Conservation (phyloP, 2,797 vertebrate genomes). For the Macrochelys suwanniensis region DNA sequence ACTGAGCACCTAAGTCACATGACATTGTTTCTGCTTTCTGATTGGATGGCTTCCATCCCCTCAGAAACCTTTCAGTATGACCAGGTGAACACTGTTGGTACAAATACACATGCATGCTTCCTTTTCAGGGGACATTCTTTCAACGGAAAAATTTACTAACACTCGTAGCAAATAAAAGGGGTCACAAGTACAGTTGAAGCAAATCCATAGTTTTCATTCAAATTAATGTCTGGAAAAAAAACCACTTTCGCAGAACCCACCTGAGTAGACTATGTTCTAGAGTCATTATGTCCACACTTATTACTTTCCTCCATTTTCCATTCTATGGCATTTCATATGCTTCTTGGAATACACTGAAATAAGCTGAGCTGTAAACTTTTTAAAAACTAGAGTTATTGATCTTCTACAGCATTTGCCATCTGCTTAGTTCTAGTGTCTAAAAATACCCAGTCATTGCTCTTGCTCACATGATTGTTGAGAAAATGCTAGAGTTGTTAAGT, state of each 20-base stretch:
- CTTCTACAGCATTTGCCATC: constrained; percentile 56
- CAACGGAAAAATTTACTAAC: not conserved
- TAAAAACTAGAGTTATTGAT: constrained; percentile 51
- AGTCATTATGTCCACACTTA: not conserved
- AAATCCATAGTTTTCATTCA: constrained; percentile 60
- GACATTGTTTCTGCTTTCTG: constrained; percentile 63
- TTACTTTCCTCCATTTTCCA: not conserved
- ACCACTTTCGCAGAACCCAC: not conserved
- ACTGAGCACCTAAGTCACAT: constrained; percentile 68
- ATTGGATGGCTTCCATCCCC: constrained; percentile 64
- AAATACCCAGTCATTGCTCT: constrained; percentile 60
- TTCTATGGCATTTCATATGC: constrained; percentile 22
- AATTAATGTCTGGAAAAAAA: not conserved
- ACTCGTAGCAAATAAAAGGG: not conserved
- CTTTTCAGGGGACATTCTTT: constrained; percentile 65
- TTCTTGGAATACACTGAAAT: constrained; percentile 33
- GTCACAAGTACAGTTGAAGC: constrained; percentile 53
- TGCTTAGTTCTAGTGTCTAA: constrained; percentile 64
- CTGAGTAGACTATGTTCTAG: not conserved
- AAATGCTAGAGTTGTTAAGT: constrained; percentile 70
- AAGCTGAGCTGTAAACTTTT: constrained; percentile 61
- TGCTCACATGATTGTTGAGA: constrained; percentile 73
- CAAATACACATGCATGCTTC: constrained; percentile 64
- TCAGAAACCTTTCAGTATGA: constrained; percentile 68
- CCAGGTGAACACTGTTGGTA: constrained; percentile 61